Percentiles rank a stretch among this genome's conserved stretches.
Evolutionary conservation across 2,113 vertebrate genomes (phyloP).

Genomic region (Pholis gunnellus): DNA sequence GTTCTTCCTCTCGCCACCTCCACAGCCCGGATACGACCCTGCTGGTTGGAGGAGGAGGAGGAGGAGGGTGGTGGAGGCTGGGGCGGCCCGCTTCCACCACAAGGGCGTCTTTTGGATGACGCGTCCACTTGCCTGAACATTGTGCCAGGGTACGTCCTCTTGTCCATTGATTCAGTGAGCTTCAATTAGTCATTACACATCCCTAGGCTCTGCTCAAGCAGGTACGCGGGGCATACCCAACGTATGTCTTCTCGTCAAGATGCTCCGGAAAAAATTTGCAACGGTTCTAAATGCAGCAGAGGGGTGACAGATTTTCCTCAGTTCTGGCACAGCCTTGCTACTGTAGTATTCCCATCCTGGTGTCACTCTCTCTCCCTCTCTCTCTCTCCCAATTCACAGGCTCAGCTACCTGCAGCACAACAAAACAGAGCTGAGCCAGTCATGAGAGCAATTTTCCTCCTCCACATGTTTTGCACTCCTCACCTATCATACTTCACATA

Average conservation of each 20-base stretch:
- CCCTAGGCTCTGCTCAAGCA: conserved; percentile 7
- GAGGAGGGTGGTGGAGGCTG: conserved; percentile 27
- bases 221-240: conserved; percentile 2
- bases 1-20: conserved; percentile 94
- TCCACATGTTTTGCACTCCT: background rate
- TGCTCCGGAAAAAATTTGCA: conserved; percentile 60
- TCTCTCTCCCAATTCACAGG: conserved; percentile 12
- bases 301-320: conserved; percentile 68
- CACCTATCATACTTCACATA: background rate
- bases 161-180: conserved; percentile 46
- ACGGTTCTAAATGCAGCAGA: conserved; percentile 69
- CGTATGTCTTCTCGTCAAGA: conserved; percentile 10
- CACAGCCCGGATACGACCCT: conserved; percentile 86
- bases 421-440: conserved; percentile 15
- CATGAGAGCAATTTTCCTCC: background rate
- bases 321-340: conserved; percentile 42
- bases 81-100: conserved; percentile 58
- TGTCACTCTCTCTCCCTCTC: conserved; percentile 44
- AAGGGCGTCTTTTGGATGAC: conserved; percentile 70
- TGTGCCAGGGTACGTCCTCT: conserved; percentile 55
- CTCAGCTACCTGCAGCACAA: conserved; percentile 62
- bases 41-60: conserved; percentile 50
- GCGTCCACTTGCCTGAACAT: conserved; percentile 90
- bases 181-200: conserved; percentile 52
- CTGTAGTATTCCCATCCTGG: conserved; percentile 58